Base-by-base conservation (phyloP, 2,888 invertebrate genomes). In the Schizaphis graminum region DNA sequence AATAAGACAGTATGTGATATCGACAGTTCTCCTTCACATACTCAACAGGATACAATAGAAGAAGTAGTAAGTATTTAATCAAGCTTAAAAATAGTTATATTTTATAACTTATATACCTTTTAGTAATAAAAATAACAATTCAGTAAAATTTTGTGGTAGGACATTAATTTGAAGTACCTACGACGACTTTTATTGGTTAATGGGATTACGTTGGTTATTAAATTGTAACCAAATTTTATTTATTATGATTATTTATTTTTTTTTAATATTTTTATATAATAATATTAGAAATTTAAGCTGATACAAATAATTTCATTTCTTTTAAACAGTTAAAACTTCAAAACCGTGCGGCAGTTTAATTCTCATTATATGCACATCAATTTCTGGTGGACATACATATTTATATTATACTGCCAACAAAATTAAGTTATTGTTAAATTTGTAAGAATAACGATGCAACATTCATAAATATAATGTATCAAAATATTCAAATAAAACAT, bases 1-100 rank as follows among this genome's bases (percentile, higher is more conserved):
- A 97, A 97, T 95, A 96, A 96, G 95, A 96, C 96, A 94, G 86
- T 11, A 41, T n/a, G 61, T 67, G 96, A 96, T 61, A 96, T 96
- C 44, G 96, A 96, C n/a, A 96, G 96, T 94, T 95, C 95, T 56
- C 95, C 95, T 8, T 95, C 95, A 8, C 92, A 94, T 90, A 95
- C n/a, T 35, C 49, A 53, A 41, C 61, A 61, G 24, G n/a, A 86
- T 77, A 49, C 16, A 0, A 67, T n/a, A 41, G 21, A 67, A 53
- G 90, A 94, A 86, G 90, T 94, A 87, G 21, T 26, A 28, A 88
- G 24, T 88, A 77, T 77, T 77, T 35, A 77, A 35, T 21, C 3
- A 41, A 35, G 8, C 8, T 77, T 77, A 77, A 77, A 77, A 21
- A 21, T 21, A 77, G 35, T 77, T 35, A 26, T 26, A 49, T 13